Evolutionary conservation across 1,140 invertebrate genomes (phyloP).

Genomic region (Lysiphlebus fabarum): DNA sequence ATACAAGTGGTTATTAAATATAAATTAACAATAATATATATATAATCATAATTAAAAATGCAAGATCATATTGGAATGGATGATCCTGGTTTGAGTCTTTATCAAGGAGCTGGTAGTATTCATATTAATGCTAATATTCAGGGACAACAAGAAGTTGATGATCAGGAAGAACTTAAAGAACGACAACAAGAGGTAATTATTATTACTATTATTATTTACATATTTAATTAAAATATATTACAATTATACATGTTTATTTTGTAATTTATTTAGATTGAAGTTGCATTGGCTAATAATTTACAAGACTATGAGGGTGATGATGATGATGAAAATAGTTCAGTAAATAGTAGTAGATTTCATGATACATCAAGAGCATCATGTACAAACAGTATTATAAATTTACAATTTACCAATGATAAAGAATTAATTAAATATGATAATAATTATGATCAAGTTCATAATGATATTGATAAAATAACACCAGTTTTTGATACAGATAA

Average conservation of each 20-base stretch:
- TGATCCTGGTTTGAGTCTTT: slow-evolving; percentile 48
- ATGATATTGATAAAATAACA: too few species aligned
- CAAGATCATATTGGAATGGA: slow-evolving; percentile 44
- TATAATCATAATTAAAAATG: slow-evolving; percentile 29
- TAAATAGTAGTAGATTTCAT: slow-evolving; percentile 44
- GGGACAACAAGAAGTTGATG: slow-evolving; percentile 48
- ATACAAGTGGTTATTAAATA: slow-evolving; percentile 20
- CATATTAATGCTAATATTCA: slow-evolving; percentile 40
- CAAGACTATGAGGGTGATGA: slow-evolving; percentile 46
- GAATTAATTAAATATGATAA: too few species aligned
- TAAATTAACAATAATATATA: slow-evolving; percentile 9
- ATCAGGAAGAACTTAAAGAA: slow-evolving; percentile 46
- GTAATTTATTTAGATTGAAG: slow-evolving; percentile 34
- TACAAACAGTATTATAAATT: slow-evolving; percentile 22
- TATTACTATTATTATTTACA: neutral
- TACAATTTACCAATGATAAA: too few species aligned
- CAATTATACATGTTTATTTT: neutral
- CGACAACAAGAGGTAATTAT: slow-evolving; percentile 44
- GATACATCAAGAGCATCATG: slow-evolving; percentile 34
- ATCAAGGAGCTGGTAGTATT: slow-evolving; percentile 45
- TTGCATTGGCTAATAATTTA: slow-evolving; percentile 43
- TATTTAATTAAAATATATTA: slow-evolving; percentile 6
- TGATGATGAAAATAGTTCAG: slow-evolving; percentile 35
- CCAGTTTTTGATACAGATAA: too few species aligned
- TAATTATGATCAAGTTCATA: too few species aligned